Base-by-base conservation (phyloP, 2,888 invertebrate genomes). In the Drosophila pseudotakahashii region DNA sequence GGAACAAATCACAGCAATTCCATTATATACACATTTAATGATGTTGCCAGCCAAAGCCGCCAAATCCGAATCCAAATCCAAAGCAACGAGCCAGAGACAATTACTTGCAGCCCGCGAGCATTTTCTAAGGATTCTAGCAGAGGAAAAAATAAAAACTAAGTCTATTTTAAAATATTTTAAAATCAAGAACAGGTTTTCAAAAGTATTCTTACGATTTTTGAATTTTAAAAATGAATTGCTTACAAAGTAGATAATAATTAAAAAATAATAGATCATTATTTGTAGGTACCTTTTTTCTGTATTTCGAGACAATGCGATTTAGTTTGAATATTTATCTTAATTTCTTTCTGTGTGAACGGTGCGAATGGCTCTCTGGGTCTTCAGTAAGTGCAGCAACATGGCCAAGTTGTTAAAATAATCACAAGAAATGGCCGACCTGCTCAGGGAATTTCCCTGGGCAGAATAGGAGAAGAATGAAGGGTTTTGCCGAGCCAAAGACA, bases 1-100 rank as follows among this genome's bases (percentile, higher is more conserved):
- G 77, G 81, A 84, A 88, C 84, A 88, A 84, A 84, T 84, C 84
- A 83, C 84, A 83, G 84, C 79, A 81, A 88, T 86, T 84, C 78
- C 82, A 88, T 83, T 84, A 87, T 84, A 77, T 81, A 77, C 81
- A 84, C 85, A 79, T 88, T 84, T 84, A 88, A 88, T 88, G 84
- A 88, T 88, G 84, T 83, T 73, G 87, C 79, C 79, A 64, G 61
- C 39, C 63, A 39, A 52, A 57, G 57, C 67, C 60, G 14, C 70
- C 58, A 47, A 53, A 66, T 57, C 67, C 52, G 51, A 52, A 54
- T 75, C 69, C 75, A 64, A 83, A 81, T 76, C 78, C 78, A 73
- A 67, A 76, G 66, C 71, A 84, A 66, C 82, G 73, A 78, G 78
- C 71, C 80, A 78, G 81, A 82, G 83, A 88, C 83, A 84, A 84